phyloP scores from a whole-genome alignment of 23 tunicate genomes.

The Pegea sp. region DNA sequence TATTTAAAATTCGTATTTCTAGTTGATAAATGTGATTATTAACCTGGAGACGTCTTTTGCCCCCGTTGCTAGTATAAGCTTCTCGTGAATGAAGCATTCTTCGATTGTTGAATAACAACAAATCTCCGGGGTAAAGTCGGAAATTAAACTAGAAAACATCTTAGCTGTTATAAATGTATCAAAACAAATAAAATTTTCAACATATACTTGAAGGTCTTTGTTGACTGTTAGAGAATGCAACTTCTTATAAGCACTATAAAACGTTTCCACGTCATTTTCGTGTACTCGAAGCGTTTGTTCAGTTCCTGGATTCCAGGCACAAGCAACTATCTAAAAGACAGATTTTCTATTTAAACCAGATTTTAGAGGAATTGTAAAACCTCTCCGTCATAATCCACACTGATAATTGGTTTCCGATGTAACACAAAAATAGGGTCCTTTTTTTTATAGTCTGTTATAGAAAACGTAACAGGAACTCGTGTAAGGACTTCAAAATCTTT shows the following conservation, averaged over 20 bases:
- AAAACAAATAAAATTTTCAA: too few relatives aligned
- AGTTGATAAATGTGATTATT: too few relatives aligned
- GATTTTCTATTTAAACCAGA: not conserved
- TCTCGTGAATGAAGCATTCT: constrained; percentile 29
- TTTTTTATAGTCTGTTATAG: constrained; percentile 6
- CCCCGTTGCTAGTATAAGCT: constrained; percentile 11
- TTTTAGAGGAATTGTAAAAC: constrained; percentile 2
- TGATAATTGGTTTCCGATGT: constrained; percentile 9
- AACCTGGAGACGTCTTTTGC: constrained; percentile 26
- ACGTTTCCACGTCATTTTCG: constrained; percentile 31
- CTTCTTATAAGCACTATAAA: constrained; percentile 28
- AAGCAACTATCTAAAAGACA: constrained; percentile 13
- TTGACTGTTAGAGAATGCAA: constrained; percentile 7
- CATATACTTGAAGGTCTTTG: constrained; percentile 5
- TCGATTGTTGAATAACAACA: constrained; percentile 36
- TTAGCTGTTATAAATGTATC: not conserved
- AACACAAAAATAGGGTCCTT: constrained; percentile 2
- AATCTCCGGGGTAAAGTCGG: constrained; percentile 9
- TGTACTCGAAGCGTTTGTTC: constrained; percentile 21
- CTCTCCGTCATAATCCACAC: constrained; percentile 12
- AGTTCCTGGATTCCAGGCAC: constrained; percentile 28
- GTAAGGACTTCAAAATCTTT: constrained; percentile 9
- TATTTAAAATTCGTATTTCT: too few relatives aligned
- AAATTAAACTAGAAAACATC: constrained; percentile 5
- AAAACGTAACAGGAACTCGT: constrained; percentile 6